Conservation (phyloP, 2,113 vertebrate species). For the Natator depressus region DNA sequence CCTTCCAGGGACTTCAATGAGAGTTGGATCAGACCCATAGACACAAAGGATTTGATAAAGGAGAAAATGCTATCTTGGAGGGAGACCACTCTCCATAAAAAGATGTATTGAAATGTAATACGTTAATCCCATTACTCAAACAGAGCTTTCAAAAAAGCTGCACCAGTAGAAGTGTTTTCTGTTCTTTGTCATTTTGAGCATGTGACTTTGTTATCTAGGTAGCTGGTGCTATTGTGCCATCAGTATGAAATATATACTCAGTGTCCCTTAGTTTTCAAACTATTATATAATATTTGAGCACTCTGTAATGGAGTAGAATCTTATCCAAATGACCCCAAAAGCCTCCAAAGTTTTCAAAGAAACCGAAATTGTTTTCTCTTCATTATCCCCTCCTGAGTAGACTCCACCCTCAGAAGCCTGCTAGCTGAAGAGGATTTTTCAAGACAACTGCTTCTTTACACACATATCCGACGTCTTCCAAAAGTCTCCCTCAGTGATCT, state of each 20-base stretch:
- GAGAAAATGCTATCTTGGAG: not conserved
- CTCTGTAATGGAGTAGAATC: not conserved
- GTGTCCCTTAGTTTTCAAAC: not conserved
- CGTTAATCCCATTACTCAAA: not conserved
- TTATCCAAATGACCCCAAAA: not conserved
- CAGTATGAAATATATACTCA: not conserved
- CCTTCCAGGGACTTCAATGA: not conserved
- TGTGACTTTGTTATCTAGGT: not conserved
- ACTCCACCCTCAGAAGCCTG: too few relatives aligned
- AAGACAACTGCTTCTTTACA: too few relatives aligned
- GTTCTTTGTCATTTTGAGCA: not conserved
- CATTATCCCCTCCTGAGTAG: too few relatives aligned
- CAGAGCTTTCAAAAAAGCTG: not conserved
- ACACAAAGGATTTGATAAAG: not conserved
- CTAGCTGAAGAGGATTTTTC: too few relatives aligned
- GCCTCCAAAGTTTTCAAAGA: too few relatives aligned
- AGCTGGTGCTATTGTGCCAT: not conserved
- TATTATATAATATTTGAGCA: not conserved
- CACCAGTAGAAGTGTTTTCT: not conserved
- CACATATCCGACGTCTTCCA: too few relatives aligned
- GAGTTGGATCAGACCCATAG: not conserved
- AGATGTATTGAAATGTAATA: not conserved
- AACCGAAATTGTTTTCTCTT: too few relatives aligned
- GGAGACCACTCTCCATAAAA: not conserved
- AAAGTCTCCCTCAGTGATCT: too few relatives aligned